Conservation (phyloP, 1,140 invertebrate species). For the Cataglyphis hispanica region DNA sequence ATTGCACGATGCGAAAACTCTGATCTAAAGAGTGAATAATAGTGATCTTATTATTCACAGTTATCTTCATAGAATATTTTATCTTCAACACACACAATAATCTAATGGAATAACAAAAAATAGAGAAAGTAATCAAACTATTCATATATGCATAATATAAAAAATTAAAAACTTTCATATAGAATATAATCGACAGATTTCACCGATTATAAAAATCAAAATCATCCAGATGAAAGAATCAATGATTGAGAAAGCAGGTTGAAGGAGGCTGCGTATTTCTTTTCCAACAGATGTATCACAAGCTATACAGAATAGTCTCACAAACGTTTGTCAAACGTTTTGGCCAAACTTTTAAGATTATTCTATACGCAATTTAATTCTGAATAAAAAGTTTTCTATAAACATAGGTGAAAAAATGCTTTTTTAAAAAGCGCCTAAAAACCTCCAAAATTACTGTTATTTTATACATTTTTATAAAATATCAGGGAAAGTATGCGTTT, state of each 20-base stretch:
- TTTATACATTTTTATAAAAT: no score
- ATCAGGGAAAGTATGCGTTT: no score
- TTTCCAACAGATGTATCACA: neutral
- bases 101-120: no score
- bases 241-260: neutral
- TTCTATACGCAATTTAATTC: no score
- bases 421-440: no score
- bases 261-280: neutral
- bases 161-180: neutral
- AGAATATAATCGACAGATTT: neutral
- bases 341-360: no score
- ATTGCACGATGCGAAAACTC: neutral
- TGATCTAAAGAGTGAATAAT: neutral
- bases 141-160: neutral
- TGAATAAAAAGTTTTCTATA: no score
- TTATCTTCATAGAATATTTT: neutral
- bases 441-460: no score
- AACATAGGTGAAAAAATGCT: no score
- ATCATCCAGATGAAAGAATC: constrained; percentile 1
- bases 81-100: neutral
- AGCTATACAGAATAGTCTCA: no score
- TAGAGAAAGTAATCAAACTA: no score
- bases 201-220: neutral
- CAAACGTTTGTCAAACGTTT: no score
- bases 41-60: constrained; percentile 1